These are phyloP conservation scores for Hypanus sabinus DNA, from an alignment of 2,113 vertebrate species.

Conservation along the genomic window DNA sequence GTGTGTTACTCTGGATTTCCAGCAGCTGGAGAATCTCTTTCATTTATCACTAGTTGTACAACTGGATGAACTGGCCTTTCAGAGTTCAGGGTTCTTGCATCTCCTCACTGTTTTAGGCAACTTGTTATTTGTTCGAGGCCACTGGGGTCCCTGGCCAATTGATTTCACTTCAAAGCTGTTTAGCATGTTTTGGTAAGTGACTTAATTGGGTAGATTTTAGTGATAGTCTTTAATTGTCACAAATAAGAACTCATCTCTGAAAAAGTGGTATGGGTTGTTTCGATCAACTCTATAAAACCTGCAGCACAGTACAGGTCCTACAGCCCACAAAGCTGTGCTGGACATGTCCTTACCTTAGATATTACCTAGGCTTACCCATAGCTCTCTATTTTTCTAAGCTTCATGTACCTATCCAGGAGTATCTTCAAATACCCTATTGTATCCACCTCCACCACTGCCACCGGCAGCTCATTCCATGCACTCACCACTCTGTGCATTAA, in stretches of 20 bases:
- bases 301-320: no score
- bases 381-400: no score
- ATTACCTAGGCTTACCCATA: no score
- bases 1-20: not conserved
- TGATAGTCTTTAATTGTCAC: not conserved
- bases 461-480: no score
- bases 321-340: no score
- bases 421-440: no score
- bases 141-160: not conserved
- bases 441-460: no score
- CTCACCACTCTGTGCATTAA: no score
- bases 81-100: not conserved
- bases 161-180: not conserved
- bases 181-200: not conserved
- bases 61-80: not conserved
- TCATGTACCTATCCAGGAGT: no score
- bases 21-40: not conserved
- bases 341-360: no score
- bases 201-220: conserved; percentile 17
- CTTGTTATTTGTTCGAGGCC: not conserved
- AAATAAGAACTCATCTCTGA: not conserved
- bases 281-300: not conserved
- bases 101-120: conserved; percentile 6
- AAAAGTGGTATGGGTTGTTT: not conserved
- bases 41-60: not conserved